Conservation (phyloP, 1,140 invertebrate genomes). For the Latrodectus geometricus region DNA sequence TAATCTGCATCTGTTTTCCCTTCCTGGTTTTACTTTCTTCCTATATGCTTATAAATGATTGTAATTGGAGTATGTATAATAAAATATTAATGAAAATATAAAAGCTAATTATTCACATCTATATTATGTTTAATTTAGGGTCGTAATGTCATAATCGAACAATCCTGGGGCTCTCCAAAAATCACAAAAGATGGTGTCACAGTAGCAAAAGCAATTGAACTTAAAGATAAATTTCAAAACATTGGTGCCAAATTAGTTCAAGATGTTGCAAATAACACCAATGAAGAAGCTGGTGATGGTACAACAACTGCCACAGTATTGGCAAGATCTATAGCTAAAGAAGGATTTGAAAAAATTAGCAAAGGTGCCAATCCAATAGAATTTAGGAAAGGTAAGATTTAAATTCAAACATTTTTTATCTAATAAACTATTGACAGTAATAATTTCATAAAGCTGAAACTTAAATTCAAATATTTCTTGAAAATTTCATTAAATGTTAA, state of each 20-base stretch:
- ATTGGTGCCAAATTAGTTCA: conserved; percentile 99
- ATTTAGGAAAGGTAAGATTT: conserved; percentile 83
- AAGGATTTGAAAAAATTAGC: conserved; percentile 98
- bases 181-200: conserved; percentile 99
- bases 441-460: no score
- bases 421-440: no score
- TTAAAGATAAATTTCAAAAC: conserved; percentile 99
- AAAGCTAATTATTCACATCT: no score
- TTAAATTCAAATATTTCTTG: no score
- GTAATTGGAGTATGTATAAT: no score
- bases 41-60: no score
- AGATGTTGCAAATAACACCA: conserved; percentile 99
- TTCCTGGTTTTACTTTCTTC: no score
- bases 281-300: conserved; percentile 99
- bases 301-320: conserved; percentile 99
- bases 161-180: conserved; percentile 99
- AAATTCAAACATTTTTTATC: no score
- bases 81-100: no score
- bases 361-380: conserved; percentile 99
- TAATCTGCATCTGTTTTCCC: no score
- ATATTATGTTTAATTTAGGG: conserved; percentile 77
- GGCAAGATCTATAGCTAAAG: conserved; percentile 97
- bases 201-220: conserved; percentile 97
- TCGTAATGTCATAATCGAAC: conserved; percentile 98
- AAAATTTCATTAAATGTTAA: no score